Base-by-base conservation (phyloP, 2,888 invertebrate species). In the Andrena chrysosceles region DNA sequence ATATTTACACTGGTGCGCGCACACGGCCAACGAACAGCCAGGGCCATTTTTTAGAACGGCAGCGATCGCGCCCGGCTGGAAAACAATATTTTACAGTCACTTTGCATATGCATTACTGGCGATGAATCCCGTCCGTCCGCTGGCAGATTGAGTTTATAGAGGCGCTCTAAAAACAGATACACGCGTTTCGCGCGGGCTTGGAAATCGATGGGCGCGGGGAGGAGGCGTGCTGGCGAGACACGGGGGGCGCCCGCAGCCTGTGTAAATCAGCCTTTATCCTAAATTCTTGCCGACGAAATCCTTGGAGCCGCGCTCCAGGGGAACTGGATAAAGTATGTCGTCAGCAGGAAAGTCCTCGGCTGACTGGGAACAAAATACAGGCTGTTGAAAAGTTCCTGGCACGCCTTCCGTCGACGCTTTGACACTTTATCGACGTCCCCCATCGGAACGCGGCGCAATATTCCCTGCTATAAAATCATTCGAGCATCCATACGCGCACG, bases 351-450 rank as follows among this genome's bases (percentile, higher is more conserved):
- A 84, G 77, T 74, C 70, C 52, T 48, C 13, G 66, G 80, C 84
- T 85, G 86, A 88, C 84, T 72, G 76, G 63, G 82, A 86, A 86
- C 85, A 85, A 89, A 88, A 89, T 87, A 87, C 86, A 81, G 84
- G 77, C 81, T 81, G 83, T 83, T 81, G 85, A 84, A 85, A 88
- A 88, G 80, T 87, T 88, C 77, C 84, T 85, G 89, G 82, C 84
- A 82, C 81, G 80, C 78, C 79, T 81, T 78, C 62, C 74, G 69
- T 68, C 79, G 77, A 70, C 77, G 81, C 81, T 83, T 75, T 77
- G 85, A 87, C 85, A 83, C 87, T 87, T 87, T 86, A 86, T 87
- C 85, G 87, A 86, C 85, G 75, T 74, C n/a, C 56, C 26, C 68
- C 31, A 42, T n/a, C 52, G 23, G 23, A 66, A 33, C 59, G 29